phyloP scores from a whole-genome alignment of 2,797 vertebrate genomes.

The Eulemur rubriventer region DNA sequence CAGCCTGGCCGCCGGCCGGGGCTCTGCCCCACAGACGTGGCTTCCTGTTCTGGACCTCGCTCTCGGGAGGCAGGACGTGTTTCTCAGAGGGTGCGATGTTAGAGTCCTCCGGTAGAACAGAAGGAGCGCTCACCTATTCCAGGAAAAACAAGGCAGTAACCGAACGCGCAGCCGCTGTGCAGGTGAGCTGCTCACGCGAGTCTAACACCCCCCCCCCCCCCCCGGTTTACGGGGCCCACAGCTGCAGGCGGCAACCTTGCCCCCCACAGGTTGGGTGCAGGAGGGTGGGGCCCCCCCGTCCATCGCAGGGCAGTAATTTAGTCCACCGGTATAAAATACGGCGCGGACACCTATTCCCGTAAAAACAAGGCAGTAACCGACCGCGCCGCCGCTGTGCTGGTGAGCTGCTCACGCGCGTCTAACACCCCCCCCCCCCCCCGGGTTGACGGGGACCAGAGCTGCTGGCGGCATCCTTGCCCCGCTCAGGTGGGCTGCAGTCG shows the following conservation, averaged over 20 bases:
- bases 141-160: background rate
- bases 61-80: background rate
- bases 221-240: background rate
- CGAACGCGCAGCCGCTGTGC: too few species aligned
- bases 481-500: background rate
- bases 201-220: background rate
- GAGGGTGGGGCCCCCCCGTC: too few species aligned
- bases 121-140: background rate
- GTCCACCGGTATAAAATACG: too few species aligned
- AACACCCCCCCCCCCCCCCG: background rate
- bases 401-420: background rate
- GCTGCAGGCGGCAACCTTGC: accelerated
- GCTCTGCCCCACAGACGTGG: too few species aligned
- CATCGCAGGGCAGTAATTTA: too few species aligned
- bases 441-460: background rate
- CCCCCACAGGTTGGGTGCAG: background rate
- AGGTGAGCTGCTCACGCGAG: too few species aligned
- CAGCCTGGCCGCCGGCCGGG: too few species aligned
- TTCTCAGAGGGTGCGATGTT: background rate
- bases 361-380: too few species aligned
- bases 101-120: background rate
- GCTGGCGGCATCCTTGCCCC: accelerated
- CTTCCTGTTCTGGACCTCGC: background rate
- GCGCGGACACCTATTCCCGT: too few species aligned
- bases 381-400: too few species aligned